These are phyloP conservation scores for Orthosia cruda DNA, from an alignment of 2,888 invertebrate species.

Conservation along the genomic window DNA sequence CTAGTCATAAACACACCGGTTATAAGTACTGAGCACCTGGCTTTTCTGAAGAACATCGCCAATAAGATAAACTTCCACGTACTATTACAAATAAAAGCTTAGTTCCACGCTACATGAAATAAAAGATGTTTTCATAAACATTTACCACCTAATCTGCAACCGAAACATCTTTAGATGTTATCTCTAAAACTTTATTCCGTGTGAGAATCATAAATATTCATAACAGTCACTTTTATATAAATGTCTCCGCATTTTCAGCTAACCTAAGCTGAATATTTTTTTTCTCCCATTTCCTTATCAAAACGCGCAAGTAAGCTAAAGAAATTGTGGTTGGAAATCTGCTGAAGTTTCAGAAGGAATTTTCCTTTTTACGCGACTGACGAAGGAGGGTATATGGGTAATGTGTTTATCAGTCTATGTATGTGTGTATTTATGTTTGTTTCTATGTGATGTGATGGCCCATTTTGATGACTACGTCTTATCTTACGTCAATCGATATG, in stretches of 20 bases:
- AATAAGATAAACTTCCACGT: no score
- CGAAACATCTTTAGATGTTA: conserved; percentile 1
- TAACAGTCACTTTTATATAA: conserved; percentile 7
- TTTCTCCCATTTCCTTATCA: not conserved
- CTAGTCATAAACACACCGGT: no score
- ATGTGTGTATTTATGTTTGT: no score
- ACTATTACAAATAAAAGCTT: not conserved
- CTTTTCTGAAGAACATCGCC: no score
- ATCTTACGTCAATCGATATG: no score
- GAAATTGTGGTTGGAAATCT: conserved; percentile 18
- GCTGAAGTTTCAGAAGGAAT: conserved; percentile 16
- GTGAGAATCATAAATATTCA: conserved; percentile 6
- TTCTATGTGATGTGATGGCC: no score
- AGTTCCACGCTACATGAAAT: not conserved
- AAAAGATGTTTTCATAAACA: not conserved
- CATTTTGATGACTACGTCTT: no score
- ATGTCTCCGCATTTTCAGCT: conserved; percentile 4
- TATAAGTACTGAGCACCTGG: no score
- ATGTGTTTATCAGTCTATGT: no score
- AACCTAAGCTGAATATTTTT: conserved; percentile 18
- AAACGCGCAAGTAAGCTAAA: conserved; percentile 5
- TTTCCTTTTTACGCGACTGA: not conserved
- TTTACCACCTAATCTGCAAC: not conserved
- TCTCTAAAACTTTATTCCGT: conserved; percentile 1
- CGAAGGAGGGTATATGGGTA: no score